Percentiles rank a stretch among this genome's conserved stretches.
These are phyloP conservation scores for Poecile montanus DNA, from an alignment of 2,797 vertebrate genomes.

Conservation along the genomic window DNA sequence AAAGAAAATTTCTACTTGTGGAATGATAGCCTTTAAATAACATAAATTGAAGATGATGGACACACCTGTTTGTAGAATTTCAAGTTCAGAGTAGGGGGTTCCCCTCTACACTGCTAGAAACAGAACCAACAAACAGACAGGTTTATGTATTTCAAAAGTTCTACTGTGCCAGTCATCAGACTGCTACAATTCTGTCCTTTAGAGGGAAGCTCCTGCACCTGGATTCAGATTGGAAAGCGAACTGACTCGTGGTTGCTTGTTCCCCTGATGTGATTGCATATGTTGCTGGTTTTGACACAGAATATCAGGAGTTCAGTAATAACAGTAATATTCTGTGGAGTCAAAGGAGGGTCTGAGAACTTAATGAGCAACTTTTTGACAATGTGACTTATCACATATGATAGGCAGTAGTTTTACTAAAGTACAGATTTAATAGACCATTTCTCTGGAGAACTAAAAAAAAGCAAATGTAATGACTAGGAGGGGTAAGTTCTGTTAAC, in stretches of 20 bases:
- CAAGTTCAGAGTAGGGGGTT: background rate
- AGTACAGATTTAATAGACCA: background rate
- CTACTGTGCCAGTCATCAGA: background rate
- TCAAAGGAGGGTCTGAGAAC: background rate
- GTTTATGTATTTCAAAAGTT: background rate
- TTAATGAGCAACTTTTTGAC: background rate
- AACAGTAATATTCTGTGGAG: no score
- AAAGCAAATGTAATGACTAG: background rate
- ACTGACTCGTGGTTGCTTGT: accelerated
- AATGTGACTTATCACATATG: background rate
- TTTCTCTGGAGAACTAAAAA: background rate
- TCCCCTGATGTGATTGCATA: background rate
- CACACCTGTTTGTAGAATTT: background rate
- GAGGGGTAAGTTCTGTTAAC: background rate
- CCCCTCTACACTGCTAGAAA: background rate
- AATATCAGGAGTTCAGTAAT: background rate
- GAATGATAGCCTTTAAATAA: background rate
- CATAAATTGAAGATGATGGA: background rate
- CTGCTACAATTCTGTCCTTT: background rate
- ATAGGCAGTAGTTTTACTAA: background rate
- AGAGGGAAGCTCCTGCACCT: background rate
- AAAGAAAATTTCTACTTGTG: background rate
- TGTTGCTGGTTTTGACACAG: background rate
- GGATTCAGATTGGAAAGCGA: background rate
- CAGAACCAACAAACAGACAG: background rate